Conservation (phyloP, 2,888 invertebrate genomes). For the Chloromyia formosa region DNA sequence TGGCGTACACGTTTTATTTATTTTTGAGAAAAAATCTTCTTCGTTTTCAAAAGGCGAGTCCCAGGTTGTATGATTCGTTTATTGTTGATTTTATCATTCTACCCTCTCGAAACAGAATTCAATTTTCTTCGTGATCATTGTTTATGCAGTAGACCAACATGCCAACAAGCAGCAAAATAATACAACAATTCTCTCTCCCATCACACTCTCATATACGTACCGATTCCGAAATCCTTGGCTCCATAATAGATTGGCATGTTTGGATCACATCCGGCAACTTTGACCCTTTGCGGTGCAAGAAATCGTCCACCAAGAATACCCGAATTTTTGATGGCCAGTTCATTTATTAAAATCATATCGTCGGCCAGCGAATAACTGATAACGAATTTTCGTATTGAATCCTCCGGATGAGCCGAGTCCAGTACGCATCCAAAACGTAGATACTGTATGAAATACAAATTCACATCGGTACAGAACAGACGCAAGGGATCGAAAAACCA, state of each 20-base stretch:
- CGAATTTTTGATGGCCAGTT: conserved; percentile 76
- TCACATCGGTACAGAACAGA: neutral
- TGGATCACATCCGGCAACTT: conserved; percentile 74
- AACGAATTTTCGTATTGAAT: conserved; percentile 77
- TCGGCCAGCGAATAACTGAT: conserved; percentile 79
- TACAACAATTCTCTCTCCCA: too few relatives aligned
- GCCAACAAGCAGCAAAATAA: too few relatives aligned
- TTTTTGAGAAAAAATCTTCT: too few relatives aligned
- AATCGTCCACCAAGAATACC: conserved; percentile 82
- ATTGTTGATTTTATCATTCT: too few relatives aligned
- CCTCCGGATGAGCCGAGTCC: conserved; percentile 82
- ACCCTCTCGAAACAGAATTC: too few relatives aligned
- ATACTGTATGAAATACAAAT: conserved; percentile 56
- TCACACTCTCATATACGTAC: conserved; percentile 60
- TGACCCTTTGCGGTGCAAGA: conserved; percentile 71
- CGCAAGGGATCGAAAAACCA: neutral
- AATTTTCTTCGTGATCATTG: too few relatives aligned
- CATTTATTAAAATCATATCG: conserved; percentile 78
- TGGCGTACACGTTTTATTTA: too few relatives aligned
- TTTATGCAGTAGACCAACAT: too few relatives aligned
- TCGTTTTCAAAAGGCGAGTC: too few relatives aligned
- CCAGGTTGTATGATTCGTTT: too few relatives aligned
- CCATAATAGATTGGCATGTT: conserved; percentile 80
- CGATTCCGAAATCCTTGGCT: conserved; percentile 82
- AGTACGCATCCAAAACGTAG: conserved; percentile 79